Evolutionary conservation across 2,113 vertebrate genomes (phyloP).

Genomic region (Neolamprologus devosi): DNA sequence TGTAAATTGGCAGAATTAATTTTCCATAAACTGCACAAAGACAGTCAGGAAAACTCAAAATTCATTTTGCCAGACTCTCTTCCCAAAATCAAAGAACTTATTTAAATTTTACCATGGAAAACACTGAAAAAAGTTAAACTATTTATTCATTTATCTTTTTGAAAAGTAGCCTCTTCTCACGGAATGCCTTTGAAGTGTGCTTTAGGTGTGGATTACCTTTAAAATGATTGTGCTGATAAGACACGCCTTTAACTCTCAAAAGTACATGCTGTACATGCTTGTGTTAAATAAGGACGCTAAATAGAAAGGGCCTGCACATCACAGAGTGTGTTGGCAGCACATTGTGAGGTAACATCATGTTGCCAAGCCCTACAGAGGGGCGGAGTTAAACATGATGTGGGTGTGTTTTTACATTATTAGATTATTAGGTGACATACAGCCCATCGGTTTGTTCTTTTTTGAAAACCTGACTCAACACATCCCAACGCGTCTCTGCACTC

Average conservation of each 20-base stretch:
- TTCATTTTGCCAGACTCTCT: neutral
- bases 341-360: neutral
- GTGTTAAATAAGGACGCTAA: neutral
- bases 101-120: neutral
- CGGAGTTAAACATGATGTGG: neutral
- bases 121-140: neutral
- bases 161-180: neutral
- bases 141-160: neutral
- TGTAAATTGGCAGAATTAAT: neutral
- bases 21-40: neutral
- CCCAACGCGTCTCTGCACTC: neutral
- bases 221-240: neutral
- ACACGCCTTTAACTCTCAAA: conserved; percentile 22
- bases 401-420: neutral
- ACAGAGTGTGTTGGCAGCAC: neutral
- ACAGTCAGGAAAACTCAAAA: neutral
- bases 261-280: neutral
- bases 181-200: neutral
- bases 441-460: neutral
- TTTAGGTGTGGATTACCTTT: neutral
- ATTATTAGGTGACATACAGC: neutral
- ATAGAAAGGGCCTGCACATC: neutral
- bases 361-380: neutral
- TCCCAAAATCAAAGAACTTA: neutral
- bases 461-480: neutral